Evolutionary conservation across 1,140 invertebrate species (phyloP), one percentile per base, ranked within the genome.

Genomic region (Melanaphis sacchari): DNA sequence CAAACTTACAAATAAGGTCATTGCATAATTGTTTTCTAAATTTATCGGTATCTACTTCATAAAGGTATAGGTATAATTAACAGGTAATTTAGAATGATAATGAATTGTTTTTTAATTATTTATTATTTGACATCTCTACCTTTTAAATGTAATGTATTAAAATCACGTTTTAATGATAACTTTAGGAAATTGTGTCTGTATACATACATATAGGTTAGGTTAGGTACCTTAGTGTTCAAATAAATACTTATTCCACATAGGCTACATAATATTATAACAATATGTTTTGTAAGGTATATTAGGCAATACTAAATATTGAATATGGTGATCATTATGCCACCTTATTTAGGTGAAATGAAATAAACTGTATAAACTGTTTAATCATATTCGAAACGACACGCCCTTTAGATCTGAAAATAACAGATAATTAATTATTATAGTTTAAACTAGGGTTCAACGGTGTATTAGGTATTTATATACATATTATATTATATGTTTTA

Each of bases 261-360:
- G 2, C 38, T 21, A 84, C 24, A 38, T 6, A 24, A 66, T 66
- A 82, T 38, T 66, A 38, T 82, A 82, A 38, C 26, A 85, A 43
- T 31, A 85, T n/a, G 40, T 85, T 43, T 85, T 40, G 43, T 15
- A 31, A 11, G 41, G 2, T 31, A 22, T 88, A 46, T 46, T 88
- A 52, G 87, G 40, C 36, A 52, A 85, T 5, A n/a, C 18, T 38
- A n/a, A 52, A 36, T 24, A 52, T 89, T 46, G n/a, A 89, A 89
- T 89, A 52, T 52, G 87, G 43, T 2, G 87, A 89, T 87, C 31
- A n/a, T 87, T 87, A 38, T 89, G 87, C 52, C 87, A 89, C n/a
- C 46, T 52, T 88, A 8, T 22, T 8, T n/a, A 5, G 85, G n/a
- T 15, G 46, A 52, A 89, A 89, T 36, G 11, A 49, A 38, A 36